These are phyloP conservation scores for Tupiocoris notatus DNA, from an alignment of 2,888 invertebrate genomes.

Conservation along the genomic window DNA sequence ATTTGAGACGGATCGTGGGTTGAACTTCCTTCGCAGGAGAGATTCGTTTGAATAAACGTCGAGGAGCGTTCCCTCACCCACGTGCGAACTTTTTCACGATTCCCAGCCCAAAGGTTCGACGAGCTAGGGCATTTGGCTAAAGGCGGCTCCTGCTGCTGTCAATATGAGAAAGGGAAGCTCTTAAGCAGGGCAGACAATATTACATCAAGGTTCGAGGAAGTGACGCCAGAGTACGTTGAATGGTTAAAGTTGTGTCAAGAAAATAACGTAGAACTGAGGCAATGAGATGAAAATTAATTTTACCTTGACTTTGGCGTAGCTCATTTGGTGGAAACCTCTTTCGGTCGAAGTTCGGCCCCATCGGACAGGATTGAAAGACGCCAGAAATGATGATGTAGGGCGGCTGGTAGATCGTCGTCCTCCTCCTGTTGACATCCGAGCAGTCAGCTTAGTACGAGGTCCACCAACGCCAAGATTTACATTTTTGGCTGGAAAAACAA, in stretches of 20 bases:
- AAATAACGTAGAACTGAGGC: too few relatives aligned
- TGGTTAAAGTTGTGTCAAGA: too few relatives aligned
- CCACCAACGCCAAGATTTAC: slow-evolving; percentile 50
- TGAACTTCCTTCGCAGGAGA: slow-evolving; percentile 47
- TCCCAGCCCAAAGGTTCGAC: slow-evolving; percentile 70
- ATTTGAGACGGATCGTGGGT: slow-evolving; percentile 69
- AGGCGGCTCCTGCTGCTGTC: slow-evolving; percentile 46
- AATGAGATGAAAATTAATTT: too few relatives aligned
- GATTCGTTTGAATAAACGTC: slow-evolving; percentile 62
- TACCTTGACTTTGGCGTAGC: slow-evolving; percentile 44
- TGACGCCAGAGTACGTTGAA: too few relatives aligned
- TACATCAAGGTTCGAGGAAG: too few relatives aligned
- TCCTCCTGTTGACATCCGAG: background rate
- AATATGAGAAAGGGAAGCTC: too few relatives aligned
- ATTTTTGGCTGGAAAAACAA: slow-evolving; percentile 42
- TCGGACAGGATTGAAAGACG: slow-evolving; percentile 89
- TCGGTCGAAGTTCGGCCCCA: slow-evolving; percentile 68
- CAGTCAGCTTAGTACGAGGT: slow-evolving; percentile 53
- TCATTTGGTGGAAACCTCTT: slow-evolving; percentile 51
- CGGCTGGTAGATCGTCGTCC: slow-evolving; percentile 61
- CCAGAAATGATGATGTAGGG: slow-evolving; percentile 79
- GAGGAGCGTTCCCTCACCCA: slow-evolving; percentile 90
- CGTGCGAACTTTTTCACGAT: slow-evolving; percentile 81
- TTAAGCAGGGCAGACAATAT: too few relatives aligned
- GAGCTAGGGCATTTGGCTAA: slow-evolving; percentile 64